Percentiles rank a stretch among this genome's conserved stretches.
Evolutionary conservation across 2,113 vertebrate species (phyloP).

Genomic region (Gila orcuttii): DNA sequence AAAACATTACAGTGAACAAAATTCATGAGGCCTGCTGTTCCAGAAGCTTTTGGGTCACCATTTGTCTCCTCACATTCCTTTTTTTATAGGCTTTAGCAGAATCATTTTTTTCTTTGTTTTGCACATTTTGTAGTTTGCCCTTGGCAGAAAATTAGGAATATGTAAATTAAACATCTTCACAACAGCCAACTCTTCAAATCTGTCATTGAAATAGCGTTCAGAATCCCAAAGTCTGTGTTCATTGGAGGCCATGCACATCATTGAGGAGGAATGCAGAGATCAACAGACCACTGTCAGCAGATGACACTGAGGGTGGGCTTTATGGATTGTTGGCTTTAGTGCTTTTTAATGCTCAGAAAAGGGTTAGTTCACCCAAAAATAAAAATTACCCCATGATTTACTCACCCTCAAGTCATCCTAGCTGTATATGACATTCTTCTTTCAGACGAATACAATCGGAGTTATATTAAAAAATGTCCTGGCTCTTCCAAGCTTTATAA

Average conservation of each 20-base stretch:
- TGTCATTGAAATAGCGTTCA: constrained; percentile 15
- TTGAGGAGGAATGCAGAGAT: constrained; percentile 44
- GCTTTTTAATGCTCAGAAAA: neutral
- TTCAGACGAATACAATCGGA: no score
- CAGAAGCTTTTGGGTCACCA: neutral
- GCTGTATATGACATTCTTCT: no score
- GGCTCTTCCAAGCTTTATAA: no score
- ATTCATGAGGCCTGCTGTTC: neutral
- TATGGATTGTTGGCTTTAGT: constrained; percentile 2
- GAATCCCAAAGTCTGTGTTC: constrained; percentile 25
- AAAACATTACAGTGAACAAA: neutral
- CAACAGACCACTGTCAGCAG: constrained; percentile 17
- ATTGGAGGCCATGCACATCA: neutral
- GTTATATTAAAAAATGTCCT: no score
- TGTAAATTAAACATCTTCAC: neutral
- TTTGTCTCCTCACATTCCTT: neutral
- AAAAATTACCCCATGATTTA: no score
- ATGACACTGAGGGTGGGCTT: constrained; percentile 30
- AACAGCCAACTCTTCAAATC: neutral
- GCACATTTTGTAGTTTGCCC: neutral
- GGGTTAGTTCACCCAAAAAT: no score
- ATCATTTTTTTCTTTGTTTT: neutral
- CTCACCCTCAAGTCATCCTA: no score
- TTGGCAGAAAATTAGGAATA: neutral
- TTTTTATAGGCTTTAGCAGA: neutral